Base-by-base conservation (phyloP, 2,113 vertebrate species). In the Centropus bengalensis region DNA sequence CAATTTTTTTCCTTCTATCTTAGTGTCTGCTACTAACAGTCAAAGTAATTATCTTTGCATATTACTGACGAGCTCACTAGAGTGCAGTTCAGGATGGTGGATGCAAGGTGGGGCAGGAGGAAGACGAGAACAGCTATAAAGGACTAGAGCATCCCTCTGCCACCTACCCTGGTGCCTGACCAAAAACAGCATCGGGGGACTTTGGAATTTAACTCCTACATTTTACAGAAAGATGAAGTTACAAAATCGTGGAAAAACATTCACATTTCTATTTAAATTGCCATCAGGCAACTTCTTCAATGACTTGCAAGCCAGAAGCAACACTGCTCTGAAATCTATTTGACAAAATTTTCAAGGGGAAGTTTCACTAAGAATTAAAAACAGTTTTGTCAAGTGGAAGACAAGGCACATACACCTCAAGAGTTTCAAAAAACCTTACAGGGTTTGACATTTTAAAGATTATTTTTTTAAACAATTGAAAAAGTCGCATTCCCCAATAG, bases 271-370 rank as follows among this genome's bases (percentile, higher is more conserved):
- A 52, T 45, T 88, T 49, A 56, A 89, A 67, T 51, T 85, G 42
- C 81, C 47, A 76, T 69, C 38, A 86, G 20, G 68, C 10, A n/a
- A 24, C 86, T 52, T 82, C 55, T 68, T 33, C 28, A 68, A 38
- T 62, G 71, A 87, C 69, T 94, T 94, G 79, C 69, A 97, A 27
- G 33, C 66, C 80, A 91, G 44, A 86, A 60, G 91, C 66, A 81
- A 71, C 12, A 42, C 5, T 62, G 38, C 66, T 80, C 91, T 95
- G 73, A 79, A 94, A 89, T 80, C n/a, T 55, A 66, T 88, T 12
- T 81, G 33, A 62, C 70, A 47, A 79, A 62, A 45, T 62, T 82
- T 76, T 45, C 49, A 87, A 73, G 33, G 9, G 16, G 12, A 86
- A 59, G 78, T 79, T 92, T 93, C 40, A 89, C 17, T 9, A 58